phyloP scores from a whole-genome alignment of 2,797 vertebrate genomes.

The Siniperca undulata region DNA sequence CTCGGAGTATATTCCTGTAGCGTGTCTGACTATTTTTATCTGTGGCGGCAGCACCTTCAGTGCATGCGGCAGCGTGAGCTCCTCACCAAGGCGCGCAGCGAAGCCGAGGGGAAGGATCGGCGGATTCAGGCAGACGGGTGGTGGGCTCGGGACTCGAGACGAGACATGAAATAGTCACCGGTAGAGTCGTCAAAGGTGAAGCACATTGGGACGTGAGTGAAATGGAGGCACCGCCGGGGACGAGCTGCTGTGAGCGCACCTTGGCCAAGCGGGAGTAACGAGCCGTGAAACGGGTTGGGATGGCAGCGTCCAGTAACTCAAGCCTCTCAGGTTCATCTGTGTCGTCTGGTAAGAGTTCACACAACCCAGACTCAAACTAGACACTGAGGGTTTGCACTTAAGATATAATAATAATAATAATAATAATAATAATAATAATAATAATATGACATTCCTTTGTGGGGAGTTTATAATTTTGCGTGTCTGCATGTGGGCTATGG shows the following conservation, averaged over 20 bases:
- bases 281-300: conserved; percentile 78
- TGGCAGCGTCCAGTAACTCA: conserved; percentile 98
- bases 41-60: conserved; percentile 27
- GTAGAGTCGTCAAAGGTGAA: conserved; percentile 43
- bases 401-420: neutral
- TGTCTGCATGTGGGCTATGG: neutral
- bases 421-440: neutral
- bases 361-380: conserved; percentile 3
- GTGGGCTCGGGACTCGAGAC: conserved; percentile 17
- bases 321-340: conserved; percentile 97
- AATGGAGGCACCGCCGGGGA: conserved; percentile 86
- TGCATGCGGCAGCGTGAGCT: conserved; percentile 69
- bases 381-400: neutral
- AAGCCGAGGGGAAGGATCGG: conserved; percentile 47
- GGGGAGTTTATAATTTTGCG: neutral
- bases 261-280: conserved; percentile 72
- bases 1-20: conserved; percentile 3
- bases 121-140: conserved; percentile 41
- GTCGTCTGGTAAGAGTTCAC: conserved; percentile 92
- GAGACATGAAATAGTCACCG: conserved; percentile 50
- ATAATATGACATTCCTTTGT: neutral
- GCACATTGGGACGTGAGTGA: conserved; percentile 45
- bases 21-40: conserved; percentile 48
- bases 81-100: conserved; percentile 59
- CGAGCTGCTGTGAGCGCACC: conserved; percentile 78